Evolutionary conservation across 2,797 vertebrate species (phyloP), one percentile per base, ranked within the genome.

Genomic region (Oreochromis grahami): DNA sequence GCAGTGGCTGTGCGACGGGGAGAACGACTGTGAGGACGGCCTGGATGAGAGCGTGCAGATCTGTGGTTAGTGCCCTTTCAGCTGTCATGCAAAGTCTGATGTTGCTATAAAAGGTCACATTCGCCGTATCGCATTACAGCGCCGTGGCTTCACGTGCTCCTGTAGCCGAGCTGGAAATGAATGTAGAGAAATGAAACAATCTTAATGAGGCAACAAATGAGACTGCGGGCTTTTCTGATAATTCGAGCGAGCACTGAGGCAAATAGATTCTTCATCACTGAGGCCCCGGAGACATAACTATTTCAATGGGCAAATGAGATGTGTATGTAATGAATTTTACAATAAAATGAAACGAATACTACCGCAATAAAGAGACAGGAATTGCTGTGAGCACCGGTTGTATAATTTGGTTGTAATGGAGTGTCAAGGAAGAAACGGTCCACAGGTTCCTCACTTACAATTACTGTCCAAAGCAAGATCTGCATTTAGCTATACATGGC

Each of bases 1-100:
- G 82, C 98, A 99, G 76, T 99, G 99, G 99, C 94, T 97, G 36
- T 99, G 99, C 82, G 99, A 99, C 14, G 99, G 99, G 0, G 98
- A 99, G 80, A 97, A 99, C 32, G 99, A 99, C 91, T 99, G 99
- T 4, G 98, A 97, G 9, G 97, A 99, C 3, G 97, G 98, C 4
- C 95, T 98, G 2, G 99, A 99, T 34, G 99, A 99, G 93, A 98
- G 97, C 43, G 95, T 97, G 65, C 96, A 96, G 84, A 91, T 99
- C n/a, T 99, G 99, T 10, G 98, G 99, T 99, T 83, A 87, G 95
- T 94, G 81, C 60, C 86, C 80, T 85, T 84, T 87, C 36, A 21
- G 41, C 52, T 70, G 88, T 81, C 60, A 6, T 4, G 8, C 45
- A 78, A 29, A 87, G 55, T 85, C 79, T 81, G 65, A 60, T 4